Conservation (phyloP, 2,113 vertebrate genomes). For the Mirounga angustirostris region DNA sequence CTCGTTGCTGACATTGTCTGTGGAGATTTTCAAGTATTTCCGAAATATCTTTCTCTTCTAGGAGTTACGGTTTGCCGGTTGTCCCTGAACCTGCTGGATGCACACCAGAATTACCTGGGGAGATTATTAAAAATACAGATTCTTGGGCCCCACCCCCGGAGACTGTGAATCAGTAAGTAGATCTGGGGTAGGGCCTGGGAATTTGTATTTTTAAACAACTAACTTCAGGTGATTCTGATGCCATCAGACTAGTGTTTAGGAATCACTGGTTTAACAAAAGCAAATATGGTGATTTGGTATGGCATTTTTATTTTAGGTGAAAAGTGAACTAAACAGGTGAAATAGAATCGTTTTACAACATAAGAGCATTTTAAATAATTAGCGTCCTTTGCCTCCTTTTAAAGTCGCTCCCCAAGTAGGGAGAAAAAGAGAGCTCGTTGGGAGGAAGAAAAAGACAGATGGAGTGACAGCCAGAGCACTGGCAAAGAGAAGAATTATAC, state of each 20-base stretch:
- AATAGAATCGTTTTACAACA: background rate
- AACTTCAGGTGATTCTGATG: constrained; percentile 72
- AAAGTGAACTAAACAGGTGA: constrained; percentile 11
- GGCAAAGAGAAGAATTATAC: constrained; percentile 88
- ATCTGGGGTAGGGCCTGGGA: constrained; percentile 67
- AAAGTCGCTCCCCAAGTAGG: constrained; percentile 92
- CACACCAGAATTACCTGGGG: constrained; percentile 80
- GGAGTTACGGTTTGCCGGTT: constrained; percentile 66
- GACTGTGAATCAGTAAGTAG: constrained; percentile 79
- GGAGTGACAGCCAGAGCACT: constrained; percentile 86
- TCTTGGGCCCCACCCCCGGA: constrained; percentile 75
- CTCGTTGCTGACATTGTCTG: background rate
- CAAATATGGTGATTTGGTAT: background rate
- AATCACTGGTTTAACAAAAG: constrained; percentile 2
- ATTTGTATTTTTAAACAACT: constrained; percentile 75
- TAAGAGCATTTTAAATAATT: constrained; percentile 20
- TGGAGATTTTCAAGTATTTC: constrained; percentile 30
- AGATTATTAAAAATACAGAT: constrained; percentile 80
- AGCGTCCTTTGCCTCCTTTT: constrained; percentile 42
- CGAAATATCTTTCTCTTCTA: constrained; percentile 71
- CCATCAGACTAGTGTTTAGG: constrained; percentile 46
- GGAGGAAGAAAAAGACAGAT: constrained; percentile 93
- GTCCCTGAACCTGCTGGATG: constrained; percentile 66
- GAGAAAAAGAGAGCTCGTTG: constrained; percentile 95
- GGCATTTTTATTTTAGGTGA: background rate